Base-by-base conservation (phyloP, 2,797 vertebrate genomes). In the Eupleurogrammus muticus region DNA sequence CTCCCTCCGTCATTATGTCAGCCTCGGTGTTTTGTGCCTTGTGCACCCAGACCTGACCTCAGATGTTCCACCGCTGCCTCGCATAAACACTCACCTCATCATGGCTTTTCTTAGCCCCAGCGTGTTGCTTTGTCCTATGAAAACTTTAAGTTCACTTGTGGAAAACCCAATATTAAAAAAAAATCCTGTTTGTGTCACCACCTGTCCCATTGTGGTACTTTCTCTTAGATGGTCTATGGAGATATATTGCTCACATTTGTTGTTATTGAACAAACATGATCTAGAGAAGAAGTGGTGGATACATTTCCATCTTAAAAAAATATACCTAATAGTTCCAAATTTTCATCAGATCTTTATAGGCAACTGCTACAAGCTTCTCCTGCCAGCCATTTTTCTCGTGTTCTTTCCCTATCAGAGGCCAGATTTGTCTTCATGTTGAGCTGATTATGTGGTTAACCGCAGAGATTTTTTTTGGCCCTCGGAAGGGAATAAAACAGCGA, bases 11-110 rank as follows among this genome's bases (percentile, higher is more conserved):
- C 64, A 71, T 87, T 77, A 75, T 53, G 47, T 78, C 75, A 66
- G 40, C 24, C 13, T 46, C 72, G 32, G 63, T 65, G 36, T 77
- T 78, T 77, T 58, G 57, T 66, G 78, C 60, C 55, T 66, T 10
- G 19, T 81, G 71, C 57, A n/a, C 38, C 23, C 64, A 85, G 73
- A 79, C 77, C 83, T 85, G 80, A 91, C 68, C 80, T 85, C 85
- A 89, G 87, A 79, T 67, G 62, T 75, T 88, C 76, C 82, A 75
- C 59, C 57, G 21, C 67, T 47, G 57, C 69, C 66, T 82, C 61
- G 57, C 49, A 75, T 84, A 87, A 89, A 89, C 88, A 84, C 42
- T 42, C 68, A 69, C 63, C 56, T 73, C 75, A 57, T n/a, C 5
- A 10, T 36, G 19, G 20, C 21, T 0, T 79, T 84, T 38, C 34